These are phyloP conservation scores for Sinhomidia bicolor DNA, from an alignment of 2,888 invertebrate genomes.

Conservation along the genomic window DNA sequence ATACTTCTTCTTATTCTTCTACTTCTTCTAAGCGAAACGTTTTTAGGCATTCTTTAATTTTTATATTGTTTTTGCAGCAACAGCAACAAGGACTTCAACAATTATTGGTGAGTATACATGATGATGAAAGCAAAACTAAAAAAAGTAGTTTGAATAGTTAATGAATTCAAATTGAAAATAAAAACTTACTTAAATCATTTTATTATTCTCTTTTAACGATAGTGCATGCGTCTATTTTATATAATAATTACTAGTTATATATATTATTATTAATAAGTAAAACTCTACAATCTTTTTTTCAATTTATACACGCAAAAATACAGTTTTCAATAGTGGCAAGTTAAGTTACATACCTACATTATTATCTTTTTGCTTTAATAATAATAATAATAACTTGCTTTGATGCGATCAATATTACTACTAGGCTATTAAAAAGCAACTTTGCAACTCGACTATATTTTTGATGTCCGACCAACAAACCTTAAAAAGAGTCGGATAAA, in stretches of 20 bases:
- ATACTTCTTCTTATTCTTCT: too few species aligned
- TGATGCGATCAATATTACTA: constrained; percentile 1
- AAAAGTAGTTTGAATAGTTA: constrained; percentile 9
- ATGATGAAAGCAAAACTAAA: constrained; percentile 29
- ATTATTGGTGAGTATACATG: constrained; percentile 91
- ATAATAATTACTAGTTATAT: background rate
- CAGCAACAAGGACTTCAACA: constrained; percentile 96
- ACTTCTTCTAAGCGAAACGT: background rate
- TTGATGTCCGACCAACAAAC: constrained; percentile 18
- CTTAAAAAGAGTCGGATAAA: constrained; percentile 15
- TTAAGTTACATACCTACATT: too few species aligned
- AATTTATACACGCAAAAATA: constrained; percentile 18
- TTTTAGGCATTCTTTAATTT: constrained; percentile 54
- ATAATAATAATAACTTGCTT: background rate
- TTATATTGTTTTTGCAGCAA: constrained; percentile 79
- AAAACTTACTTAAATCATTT: background rate
- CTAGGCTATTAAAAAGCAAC: constrained; percentile 46
- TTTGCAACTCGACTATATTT: constrained; percentile 61
- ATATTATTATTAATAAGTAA: too few species aligned
- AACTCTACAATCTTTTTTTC: constrained; percentile 6
- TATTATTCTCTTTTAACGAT: background rate
- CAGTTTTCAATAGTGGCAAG: background rate
- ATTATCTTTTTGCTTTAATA: constrained; percentile 48
- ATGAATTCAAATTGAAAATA: constrained; percentile 31
- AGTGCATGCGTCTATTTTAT: constrained; percentile 12